Conservation (phyloP, 2,888 invertebrate genomes). For the Epirrhoe tristata region DNA sequence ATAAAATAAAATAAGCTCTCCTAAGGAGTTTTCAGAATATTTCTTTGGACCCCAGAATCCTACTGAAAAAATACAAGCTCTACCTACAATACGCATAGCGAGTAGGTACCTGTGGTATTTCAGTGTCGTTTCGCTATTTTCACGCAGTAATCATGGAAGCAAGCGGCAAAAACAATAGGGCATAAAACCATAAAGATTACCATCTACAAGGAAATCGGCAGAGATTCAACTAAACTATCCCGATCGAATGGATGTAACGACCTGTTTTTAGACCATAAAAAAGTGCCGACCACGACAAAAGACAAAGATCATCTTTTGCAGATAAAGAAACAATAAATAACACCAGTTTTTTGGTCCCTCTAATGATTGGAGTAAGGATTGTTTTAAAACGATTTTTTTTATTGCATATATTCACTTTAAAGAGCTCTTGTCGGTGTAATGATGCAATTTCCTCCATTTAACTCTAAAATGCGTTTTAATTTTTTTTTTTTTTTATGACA, state of each 20-base stretch:
- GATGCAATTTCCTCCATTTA: too few relatives aligned
- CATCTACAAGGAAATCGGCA: slow-evolving; percentile 78
- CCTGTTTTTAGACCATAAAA: slow-evolving; percentile 70
- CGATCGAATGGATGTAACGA: slow-evolving; percentile 67
- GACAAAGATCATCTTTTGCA: slow-evolving; percentile 65
- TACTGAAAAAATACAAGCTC: too few relatives aligned
- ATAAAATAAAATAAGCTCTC: too few relatives aligned
- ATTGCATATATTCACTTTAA: background rate
- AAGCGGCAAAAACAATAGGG: slow-evolving; percentile 43
- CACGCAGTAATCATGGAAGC: slow-evolving; percentile 14
- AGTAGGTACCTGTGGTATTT: too few relatives aligned
- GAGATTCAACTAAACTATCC: slow-evolving; percentile 60
- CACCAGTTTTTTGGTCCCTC: slow-evolving; percentile 63
- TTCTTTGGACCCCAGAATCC: too few relatives aligned
- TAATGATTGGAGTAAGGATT: slow-evolving; percentile 25
- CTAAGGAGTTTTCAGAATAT: too few relatives aligned
- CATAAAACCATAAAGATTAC: slow-evolving; percentile 69
- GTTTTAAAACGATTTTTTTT: slow-evolving; percentile 2
- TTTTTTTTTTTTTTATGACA: too few relatives aligned
- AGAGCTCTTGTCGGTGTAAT: too few relatives aligned
- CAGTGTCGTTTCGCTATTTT: slow-evolving; percentile 4
- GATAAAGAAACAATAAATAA: slow-evolving; percentile 80
- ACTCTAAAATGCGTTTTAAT: too few relatives aligned
- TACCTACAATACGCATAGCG: too few relatives aligned
- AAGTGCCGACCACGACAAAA: slow-evolving; percentile 76